Conservation (phyloP, 2,113 vertebrate species). For the Leptodactylus fuscus region DNA sequence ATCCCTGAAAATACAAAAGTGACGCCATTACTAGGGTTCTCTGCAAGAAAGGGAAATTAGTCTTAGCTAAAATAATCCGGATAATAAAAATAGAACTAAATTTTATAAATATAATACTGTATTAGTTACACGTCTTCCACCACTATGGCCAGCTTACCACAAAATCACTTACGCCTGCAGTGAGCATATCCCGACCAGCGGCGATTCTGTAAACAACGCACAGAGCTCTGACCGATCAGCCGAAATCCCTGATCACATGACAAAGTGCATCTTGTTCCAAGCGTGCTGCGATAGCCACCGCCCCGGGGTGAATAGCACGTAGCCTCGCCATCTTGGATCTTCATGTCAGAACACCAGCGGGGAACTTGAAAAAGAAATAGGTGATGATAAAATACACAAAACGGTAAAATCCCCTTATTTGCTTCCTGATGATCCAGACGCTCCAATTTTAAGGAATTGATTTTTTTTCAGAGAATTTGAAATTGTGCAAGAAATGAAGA, state of each 20-base stretch:
- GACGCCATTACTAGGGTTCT: not conserved
- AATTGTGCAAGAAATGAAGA: no score
- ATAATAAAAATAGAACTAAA: not conserved
- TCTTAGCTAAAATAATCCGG: not conserved
- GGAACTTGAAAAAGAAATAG: conserved; percentile 73
- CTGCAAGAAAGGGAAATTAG: not conserved
- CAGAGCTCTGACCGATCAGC: conserved; percentile 78
- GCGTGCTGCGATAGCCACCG: conserved; percentile 78
- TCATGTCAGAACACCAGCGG: conserved; percentile 85
- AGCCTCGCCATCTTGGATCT: conserved; percentile 84
- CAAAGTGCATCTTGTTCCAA: conserved; percentile 88
- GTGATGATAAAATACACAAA: no score
- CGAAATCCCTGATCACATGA: conserved; percentile 86
- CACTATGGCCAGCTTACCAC: not conserved
- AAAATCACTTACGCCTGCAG: conserved; percentile 85
- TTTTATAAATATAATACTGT: not conserved
- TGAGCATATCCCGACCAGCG: conserved; percentile 89
- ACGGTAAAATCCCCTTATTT: no score
- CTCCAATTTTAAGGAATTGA: no score
- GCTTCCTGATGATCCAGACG: no score
- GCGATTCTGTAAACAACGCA: conserved; percentile 84
- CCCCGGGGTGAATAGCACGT: conserved; percentile 86
- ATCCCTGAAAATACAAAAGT: conserved; percentile 73
- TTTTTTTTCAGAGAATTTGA: no score
- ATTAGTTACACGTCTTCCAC: not conserved